Evolutionary conservation across 2,888 invertebrate genomes (phyloP), one percentile per base, ranked within the genome.

Genomic region (Tholera decimalis): DNA sequence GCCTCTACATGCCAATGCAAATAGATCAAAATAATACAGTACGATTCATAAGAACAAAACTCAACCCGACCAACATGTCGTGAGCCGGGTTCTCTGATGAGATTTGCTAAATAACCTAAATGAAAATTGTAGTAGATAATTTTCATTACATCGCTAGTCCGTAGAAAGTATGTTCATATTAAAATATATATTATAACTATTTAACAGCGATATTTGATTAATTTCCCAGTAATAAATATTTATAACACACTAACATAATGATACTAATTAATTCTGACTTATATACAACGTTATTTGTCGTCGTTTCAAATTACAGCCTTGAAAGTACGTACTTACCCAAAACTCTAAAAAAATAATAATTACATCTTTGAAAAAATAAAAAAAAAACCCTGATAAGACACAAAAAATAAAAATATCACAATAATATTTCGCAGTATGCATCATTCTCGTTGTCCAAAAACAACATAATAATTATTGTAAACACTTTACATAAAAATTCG

Each of bases 1-100:
- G 15, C 1, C 20, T 41, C 26, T 26, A 11, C 46, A 39, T 58
- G 57, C 58, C 69, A 57, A 58, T 58, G 33, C 37, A 58, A 75
- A 71, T 49, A 58, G 18, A 50, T 53, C 30, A 30, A 51, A 67
- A 53, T 68, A 53, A 57, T 75, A 33, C 24, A 15, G 33, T 24
- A 18, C 9, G 11, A 41, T 24, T 9, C 39, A 15, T 3, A 35
- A 7, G 35, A 30, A 37, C 35, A 30, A 67, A 53, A 37, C 22
- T n/a, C 9, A n/a, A 20, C 7, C 20, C 11, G 6, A 33, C 3
- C 2, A 24, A 30, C 3, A 15, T 0, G 13, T 20, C 30, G 18
- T 4, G 1, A 26, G 26, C 8, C 0, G 3, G 20, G 13, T 28
- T 11, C 22, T 18, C 18, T 51, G n/a, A 24, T 68, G 2, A n/a